Conservation (phyloP, 2,888 invertebrate genomes). For the Dryadula phaetusa region DNA sequence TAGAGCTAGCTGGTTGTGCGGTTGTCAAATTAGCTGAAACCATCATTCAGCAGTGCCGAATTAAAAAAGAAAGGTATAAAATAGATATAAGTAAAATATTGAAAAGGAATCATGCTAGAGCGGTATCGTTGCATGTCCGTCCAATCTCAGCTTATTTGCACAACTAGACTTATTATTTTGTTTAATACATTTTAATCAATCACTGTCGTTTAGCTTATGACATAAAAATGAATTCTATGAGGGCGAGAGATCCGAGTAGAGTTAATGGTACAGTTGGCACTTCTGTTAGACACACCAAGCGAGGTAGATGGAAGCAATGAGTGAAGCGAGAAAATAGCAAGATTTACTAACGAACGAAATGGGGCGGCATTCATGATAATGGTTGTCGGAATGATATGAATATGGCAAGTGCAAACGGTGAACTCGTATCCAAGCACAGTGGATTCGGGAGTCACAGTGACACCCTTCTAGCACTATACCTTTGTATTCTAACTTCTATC, state of each 20-base stretch:
- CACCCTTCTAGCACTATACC: slow-evolving; percentile 23
- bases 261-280: slow-evolving; percentile 22
- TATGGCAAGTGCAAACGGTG: slow-evolving; percentile 53
- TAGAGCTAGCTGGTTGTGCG: slow-evolving; percentile 66
- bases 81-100: slow-evolving; percentile 43
- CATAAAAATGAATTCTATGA: slow-evolving; percentile 13
- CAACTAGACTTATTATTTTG: slow-evolving; percentile 55
- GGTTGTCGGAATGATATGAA: slow-evolving; percentile 52
- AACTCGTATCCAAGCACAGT: slow-evolving; percentile 40
- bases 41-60: slow-evolving; percentile 57
- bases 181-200: slow-evolving; percentile 25
- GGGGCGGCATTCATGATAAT: slow-evolving; percentile 41
- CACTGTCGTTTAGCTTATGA: slow-evolving; percentile 11
- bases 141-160: slow-evolving; percentile 81
- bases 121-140: slow-evolving; percentile 70
- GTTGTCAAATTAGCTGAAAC: slow-evolving; percentile 81
- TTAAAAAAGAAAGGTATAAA: slow-evolving; percentile 28
- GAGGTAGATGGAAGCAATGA: slow-evolving; percentile 53
- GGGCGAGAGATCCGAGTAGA: background rate
- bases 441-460: slow-evolving; percentile 29
- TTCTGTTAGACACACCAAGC: slow-evolving; percentile 31
- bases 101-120: slow-evolving; percentile 62
- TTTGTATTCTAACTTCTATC: slow-evolving; percentile 16
- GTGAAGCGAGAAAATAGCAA: slow-evolving; percentile 58
- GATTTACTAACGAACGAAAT: slow-evolving; percentile 33